Conservation (phyloP, 2,113 vertebrate genomes). For the Vicugna pacos region DNA sequence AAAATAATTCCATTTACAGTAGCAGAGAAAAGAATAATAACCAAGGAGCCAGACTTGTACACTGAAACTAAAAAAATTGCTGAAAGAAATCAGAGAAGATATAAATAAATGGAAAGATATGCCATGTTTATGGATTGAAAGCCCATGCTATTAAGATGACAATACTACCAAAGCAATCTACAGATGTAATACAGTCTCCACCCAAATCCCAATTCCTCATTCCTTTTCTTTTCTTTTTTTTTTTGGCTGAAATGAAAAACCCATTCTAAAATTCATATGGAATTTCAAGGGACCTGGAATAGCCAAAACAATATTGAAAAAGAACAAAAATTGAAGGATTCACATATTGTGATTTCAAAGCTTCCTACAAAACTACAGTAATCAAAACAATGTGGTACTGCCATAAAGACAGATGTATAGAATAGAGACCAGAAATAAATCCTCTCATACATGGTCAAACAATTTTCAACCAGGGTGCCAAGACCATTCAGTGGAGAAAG, state of each 20-base stretch:
- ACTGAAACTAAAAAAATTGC: not conserved
- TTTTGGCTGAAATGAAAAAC: not conserved
- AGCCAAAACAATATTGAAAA: slow-evolving; percentile 50
- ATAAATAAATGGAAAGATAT: not conserved
- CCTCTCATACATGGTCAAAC: not conserved
- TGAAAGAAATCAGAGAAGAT: slow-evolving; percentile 13
- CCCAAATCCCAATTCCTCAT: not conserved
- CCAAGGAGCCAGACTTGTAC: not conserved
- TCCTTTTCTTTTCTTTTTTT: not conserved
- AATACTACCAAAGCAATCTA: not conserved
- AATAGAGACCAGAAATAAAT: not conserved
- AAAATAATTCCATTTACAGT: slow-evolving; percentile 21
- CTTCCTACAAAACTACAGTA: slow-evolving; percentile 9
- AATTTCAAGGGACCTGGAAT: not conserved
- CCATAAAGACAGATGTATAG: not conserved
- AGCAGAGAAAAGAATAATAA: not conserved
- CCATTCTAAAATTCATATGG: not conserved
- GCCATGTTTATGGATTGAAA: not conserved
- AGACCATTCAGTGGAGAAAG: not conserved
- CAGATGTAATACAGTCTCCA: not conserved
- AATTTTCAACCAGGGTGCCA: not conserved
- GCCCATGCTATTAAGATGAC: not conserved
- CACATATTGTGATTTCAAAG: not conserved
- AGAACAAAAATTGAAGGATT: not conserved
- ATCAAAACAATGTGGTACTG: not conserved